Evolutionary conservation across 1,140 invertebrate species (phyloP).

Genomic region (Drosophila lacteicornis): DNA sequence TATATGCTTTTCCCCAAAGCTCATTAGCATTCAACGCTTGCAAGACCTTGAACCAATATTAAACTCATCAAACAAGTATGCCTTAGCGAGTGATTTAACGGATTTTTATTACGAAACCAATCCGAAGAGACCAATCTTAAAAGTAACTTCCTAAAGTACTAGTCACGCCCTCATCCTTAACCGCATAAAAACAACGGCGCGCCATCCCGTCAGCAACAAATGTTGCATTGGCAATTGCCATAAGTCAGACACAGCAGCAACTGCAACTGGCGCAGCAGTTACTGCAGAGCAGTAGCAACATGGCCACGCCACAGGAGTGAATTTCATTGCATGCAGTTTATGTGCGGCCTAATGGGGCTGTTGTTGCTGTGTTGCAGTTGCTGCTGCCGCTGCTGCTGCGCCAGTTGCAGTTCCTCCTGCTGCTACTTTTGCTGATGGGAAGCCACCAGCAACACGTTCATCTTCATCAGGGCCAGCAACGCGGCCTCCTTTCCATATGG

Average conservation of each 20-base stretch:
- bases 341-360: conserved; percentile 78
- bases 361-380: conserved; percentile 52
- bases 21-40: no score
- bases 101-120: not conserved
- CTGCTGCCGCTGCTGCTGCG: conserved; percentile 14
- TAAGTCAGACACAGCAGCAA: conserved; percentile 70
- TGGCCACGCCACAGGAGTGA: conserved; percentile 78
- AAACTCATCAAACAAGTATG: no score
- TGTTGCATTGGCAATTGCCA: conserved; percentile 84
- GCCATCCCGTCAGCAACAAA: conserved; percentile 61
- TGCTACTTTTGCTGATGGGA: conserved; percentile 63
- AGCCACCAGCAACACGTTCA: conserved; percentile 82
- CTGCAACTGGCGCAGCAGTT: conserved; percentile 27
- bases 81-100: not conserved
- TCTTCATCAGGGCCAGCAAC: conserved; percentile 70
- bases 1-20: no score
- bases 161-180: conserved; percentile 50
- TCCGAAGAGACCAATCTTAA: not conserved
- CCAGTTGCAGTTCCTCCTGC: conserved; percentile 21
- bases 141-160: not conserved
- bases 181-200: conserved; percentile 21
- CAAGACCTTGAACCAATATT: no score
- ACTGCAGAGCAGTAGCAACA: conserved; percentile 71
- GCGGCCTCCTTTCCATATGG: conserved; percentile 10
- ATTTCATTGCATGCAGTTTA: conserved; percentile 76